phyloP scores from a whole-genome alignment of 2,888 invertebrate genomes.

The Pyrgus malvae region DNA sequence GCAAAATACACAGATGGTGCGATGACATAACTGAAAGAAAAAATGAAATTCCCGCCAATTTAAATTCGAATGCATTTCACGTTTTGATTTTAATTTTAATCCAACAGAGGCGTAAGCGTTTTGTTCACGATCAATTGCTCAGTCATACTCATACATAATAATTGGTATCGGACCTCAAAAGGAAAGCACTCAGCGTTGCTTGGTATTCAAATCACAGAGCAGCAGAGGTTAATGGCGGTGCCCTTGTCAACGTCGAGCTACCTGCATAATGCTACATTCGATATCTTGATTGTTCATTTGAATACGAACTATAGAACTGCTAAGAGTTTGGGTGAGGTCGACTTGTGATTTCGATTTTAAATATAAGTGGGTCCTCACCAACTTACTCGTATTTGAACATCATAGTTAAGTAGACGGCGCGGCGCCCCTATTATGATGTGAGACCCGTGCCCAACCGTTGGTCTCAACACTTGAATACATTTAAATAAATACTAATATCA shows the following conservation, averaged over 20 bases:
- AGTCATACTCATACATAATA: constrained; percentile 28
- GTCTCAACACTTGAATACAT: too few relatives aligned
- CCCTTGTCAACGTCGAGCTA: constrained; percentile 35
- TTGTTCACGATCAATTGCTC: constrained; percentile 14
- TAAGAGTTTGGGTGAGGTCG: neutral
- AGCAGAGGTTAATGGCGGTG: constrained; percentile 62
- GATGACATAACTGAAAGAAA: too few relatives aligned
- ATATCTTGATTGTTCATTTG: constrained; percentile 32
- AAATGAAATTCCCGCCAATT: too few relatives aligned
- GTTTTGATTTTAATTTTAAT: neutral
- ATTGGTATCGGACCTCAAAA: constrained; percentile 39
- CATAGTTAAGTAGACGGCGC: too few relatives aligned
- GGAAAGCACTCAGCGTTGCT: constrained; percentile 57
- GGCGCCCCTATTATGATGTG: too few relatives aligned
- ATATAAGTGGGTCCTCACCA: neutral
- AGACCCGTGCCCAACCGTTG: too few relatives aligned
- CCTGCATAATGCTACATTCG: constrained; percentile 32
- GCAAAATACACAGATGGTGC: too few relatives aligned
- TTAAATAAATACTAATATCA: too few relatives aligned
- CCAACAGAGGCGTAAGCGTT: neutral
- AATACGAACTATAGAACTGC: constrained; percentile 17
- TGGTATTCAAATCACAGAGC: constrained; percentile 72
- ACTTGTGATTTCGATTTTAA: neutral
- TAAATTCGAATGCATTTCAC: too few relatives aligned
- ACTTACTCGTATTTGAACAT: too few relatives aligned